Conservation (phyloP, 2,113 vertebrate species). For the Petromus typicus region DNA sequence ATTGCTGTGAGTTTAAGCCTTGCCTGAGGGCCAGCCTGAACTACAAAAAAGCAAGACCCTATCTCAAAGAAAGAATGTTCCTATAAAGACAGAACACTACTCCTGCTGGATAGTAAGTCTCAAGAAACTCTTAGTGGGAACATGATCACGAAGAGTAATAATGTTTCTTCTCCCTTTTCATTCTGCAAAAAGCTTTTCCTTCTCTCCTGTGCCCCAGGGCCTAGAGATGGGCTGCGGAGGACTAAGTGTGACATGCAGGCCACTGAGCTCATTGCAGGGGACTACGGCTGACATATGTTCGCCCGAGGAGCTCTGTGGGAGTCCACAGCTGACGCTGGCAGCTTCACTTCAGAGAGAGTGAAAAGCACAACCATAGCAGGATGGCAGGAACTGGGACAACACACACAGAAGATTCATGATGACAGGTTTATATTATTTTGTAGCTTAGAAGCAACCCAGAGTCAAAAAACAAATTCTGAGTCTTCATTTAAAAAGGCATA, state of each 20-base stretch:
- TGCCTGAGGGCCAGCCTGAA: too few species aligned
- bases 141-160: background rate
- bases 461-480: background rate
- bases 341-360: conserved; percentile 35
- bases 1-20: too few species aligned
- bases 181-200: background rate
- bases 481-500: background rate
- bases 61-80: too few species aligned
- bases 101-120: background rate
- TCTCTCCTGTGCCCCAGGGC: background rate
- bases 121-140: background rate
- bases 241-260: background rate
- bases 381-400: background rate
- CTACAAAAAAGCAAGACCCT: too few species aligned
- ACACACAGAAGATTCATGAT: background rate
- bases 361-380: background rate
- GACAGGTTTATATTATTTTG: background rate
- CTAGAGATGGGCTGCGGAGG: background rate
- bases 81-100: background rate
- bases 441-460: background rate
- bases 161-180: background rate
- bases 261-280: background rate
- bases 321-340: background rate
- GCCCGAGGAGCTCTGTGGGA: background rate
- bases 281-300: background rate